Evolutionary conservation across 2,797 vertebrate genomes (phyloP).

Genomic region (Amblyopsis hoosieri): DNA sequence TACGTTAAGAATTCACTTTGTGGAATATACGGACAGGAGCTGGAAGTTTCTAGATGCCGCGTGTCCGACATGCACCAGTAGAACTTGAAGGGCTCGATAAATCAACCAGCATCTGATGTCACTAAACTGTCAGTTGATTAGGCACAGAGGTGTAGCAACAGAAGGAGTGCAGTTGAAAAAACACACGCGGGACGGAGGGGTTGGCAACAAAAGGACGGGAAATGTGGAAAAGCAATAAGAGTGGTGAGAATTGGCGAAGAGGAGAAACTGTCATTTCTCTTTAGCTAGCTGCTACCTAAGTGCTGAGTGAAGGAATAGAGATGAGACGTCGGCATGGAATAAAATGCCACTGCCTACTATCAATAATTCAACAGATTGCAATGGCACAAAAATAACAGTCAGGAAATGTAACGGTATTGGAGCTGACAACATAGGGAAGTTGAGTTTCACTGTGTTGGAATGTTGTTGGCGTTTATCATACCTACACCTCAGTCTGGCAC

Average conservation of each 20-base stretch:
- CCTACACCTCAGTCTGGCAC: too few relatives aligned
- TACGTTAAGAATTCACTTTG: neutral
- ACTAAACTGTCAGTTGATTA: conserved; percentile 75
- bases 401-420: conserved; percentile 49
- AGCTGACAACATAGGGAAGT: conserved; percentile 43
- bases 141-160: conserved; percentile 58
- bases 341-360: conserved; percentile 66
- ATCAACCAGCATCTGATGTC: conserved; percentile 71
- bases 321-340: conserved; percentile 60
- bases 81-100: conserved; percentile 70
- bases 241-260: neutral
- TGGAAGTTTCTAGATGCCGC: conserved; percentile 58
- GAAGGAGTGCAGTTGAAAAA: conserved; percentile 22
- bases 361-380: conserved; percentile 75
- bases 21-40: conserved; percentile 36
- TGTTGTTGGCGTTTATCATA: neutral
- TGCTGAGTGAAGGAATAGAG: conserved; percentile 52
- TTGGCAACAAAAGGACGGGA: conserved; percentile 47
- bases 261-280: conserved; percentile 32
- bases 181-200: conserved; percentile 28
- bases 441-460: conserved; percentile 18
- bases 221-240: conserved; percentile 18
- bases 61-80: conserved; percentile 65
- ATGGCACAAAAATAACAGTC: conserved; percentile 72
- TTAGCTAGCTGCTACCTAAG: conserved; percentile 47